Percentiles rank a stretch among this genome's conserved stretches.
phyloP scores from a whole-genome alignment of 2,797 vertebrate species.

The Pitangus sulphuratus region DNA sequence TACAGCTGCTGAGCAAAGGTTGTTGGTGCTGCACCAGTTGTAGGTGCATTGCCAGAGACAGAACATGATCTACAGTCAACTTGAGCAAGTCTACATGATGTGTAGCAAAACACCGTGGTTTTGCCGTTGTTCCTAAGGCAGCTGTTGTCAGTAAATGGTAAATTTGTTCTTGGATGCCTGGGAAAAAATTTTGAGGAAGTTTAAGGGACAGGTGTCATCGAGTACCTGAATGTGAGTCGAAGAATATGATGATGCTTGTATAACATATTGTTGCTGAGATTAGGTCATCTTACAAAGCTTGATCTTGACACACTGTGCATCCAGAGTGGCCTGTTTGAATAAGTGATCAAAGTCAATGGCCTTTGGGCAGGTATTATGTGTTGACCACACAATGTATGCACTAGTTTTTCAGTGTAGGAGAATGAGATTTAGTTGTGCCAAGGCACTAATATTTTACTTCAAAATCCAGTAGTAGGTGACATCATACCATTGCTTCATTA shows the following conservation, averaged over 20 bases:
- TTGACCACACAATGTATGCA: not conserved
- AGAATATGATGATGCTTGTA: accelerated
- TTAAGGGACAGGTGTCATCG: not conserved
- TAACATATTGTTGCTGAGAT: accelerated
- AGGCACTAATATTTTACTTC: not conserved
- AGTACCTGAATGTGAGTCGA: not conserved
- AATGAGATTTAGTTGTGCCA: not conserved
- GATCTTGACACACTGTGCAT: not conserved
- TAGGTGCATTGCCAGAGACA: not conserved
- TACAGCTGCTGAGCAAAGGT: not conserved
- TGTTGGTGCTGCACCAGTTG: not conserved
- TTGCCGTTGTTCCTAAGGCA: not conserved
- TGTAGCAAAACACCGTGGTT: accelerated
- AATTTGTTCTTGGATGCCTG: not conserved
- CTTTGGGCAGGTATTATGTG: accelerated
- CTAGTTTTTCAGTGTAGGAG: not conserved
- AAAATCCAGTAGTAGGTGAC: not conserved
- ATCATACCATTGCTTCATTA: not conserved
- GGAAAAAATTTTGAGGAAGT: not conserved
- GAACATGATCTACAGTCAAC: not conserved
- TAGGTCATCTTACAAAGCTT: not conserved
- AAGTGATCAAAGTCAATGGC: not conserved
- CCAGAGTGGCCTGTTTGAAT: not conserved
- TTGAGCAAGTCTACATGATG: not conserved
- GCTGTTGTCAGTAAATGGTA: not conserved